Conservation (phyloP, 1,140 invertebrate species). For the Zaprionus inermis region DNA sequence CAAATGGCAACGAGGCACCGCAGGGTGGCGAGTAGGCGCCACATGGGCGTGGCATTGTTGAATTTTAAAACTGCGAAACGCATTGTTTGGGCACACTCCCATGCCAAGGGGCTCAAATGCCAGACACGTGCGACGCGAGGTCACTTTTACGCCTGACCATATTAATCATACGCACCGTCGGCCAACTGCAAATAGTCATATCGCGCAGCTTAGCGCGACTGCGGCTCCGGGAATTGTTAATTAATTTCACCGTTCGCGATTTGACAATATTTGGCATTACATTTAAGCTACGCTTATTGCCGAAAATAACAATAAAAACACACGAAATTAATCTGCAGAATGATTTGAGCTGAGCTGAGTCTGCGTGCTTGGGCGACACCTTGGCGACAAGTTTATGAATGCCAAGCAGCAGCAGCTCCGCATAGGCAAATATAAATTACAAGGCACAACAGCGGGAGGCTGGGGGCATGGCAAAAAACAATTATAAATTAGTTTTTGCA, state of each 20-base stretch:
- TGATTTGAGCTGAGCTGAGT: conserved; percentile 47
- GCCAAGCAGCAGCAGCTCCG: conserved; percentile 24
- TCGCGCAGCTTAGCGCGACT: neutral
- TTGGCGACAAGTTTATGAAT: conserved; percentile 52
- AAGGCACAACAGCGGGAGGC: conserved; percentile 5
- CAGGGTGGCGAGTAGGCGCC: conserved; percentile 18
- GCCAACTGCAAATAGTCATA: neutral
- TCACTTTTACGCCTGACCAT: conserved; percentile 41
- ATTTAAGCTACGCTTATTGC: conserved; percentile 50
- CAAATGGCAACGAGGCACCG: neutral
- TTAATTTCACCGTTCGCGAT: conserved; percentile 55
- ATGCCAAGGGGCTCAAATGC: too few relatives aligned
- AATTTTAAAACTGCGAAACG: conserved; percentile 20
- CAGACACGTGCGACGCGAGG: conserved; percentile 14
- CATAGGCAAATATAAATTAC: conserved; percentile 34
- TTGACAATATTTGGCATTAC: conserved; percentile 63
- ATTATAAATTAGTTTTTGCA: conserved; percentile 66
- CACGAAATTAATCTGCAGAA: conserved; percentile 70
- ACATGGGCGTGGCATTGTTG: conserved; percentile 23
- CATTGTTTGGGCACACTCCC: neutral
- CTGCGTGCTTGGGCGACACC: conserved; percentile 31
- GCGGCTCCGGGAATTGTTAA: conserved; percentile 44
- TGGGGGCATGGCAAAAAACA: conserved; percentile 17
- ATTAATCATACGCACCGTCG: conserved; percentile 75
- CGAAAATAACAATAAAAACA: neutral